phyloP scores from a whole-genome alignment of 2,888 invertebrate genomes.

The Macrosiphum euphorbiae region DNA sequence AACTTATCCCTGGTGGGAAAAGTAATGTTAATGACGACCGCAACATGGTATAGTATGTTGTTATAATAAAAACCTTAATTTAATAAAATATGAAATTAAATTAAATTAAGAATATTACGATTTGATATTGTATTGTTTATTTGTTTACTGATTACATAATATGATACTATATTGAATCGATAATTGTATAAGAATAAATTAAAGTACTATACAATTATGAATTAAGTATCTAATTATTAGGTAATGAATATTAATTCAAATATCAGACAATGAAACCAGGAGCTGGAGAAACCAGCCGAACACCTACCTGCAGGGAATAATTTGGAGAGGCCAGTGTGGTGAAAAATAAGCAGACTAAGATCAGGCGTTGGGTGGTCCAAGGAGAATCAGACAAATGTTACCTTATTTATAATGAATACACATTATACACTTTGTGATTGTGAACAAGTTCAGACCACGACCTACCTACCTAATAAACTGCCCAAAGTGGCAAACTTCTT shows the following conservation, averaged over 20 bases:
- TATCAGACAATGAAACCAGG: not conserved
- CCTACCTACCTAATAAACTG: too few species aligned
- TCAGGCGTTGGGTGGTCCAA: not conserved
- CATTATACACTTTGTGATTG: too few species aligned
- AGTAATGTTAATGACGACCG: conserved; percentile 88
- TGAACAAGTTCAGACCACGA: too few species aligned
- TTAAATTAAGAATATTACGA: not conserved
- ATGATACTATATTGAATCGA: too few species aligned
- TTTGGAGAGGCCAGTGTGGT: not conserved
- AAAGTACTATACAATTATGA: too few species aligned
- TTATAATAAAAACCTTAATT: conserved; percentile 80
- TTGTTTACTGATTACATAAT: too few species aligned
- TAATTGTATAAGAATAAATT: too few species aligned
- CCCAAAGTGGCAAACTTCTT: not conserved
- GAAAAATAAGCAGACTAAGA: not conserved
- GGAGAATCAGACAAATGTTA: too few species aligned
- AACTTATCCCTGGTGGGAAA: conserved; percentile 86
- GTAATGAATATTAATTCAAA: too few species aligned
- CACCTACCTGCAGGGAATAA: conserved; percentile 71
- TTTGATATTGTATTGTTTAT: not conserved
- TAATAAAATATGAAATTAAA: not conserved
- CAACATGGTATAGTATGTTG: conserved; percentile 91
- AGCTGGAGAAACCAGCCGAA: conserved; percentile 74
- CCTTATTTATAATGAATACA: too few species aligned
- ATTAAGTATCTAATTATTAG: too few species aligned